These are phyloP conservation scores for Pyrgus malvae DNA, from an alignment of 2,888 invertebrate species.

Conservation along the genomic window DNA sequence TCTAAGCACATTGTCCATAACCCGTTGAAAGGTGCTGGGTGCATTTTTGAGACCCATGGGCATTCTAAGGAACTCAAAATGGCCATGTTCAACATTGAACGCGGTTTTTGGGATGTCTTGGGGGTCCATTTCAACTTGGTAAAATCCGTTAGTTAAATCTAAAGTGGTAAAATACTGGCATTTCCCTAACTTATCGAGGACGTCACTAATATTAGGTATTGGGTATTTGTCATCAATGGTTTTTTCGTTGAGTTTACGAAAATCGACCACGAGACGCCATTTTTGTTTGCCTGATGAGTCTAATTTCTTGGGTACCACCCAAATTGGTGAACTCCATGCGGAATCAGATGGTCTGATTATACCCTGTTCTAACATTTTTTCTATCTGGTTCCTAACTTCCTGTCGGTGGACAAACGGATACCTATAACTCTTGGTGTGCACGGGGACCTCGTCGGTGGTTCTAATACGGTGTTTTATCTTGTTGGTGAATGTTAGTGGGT, in stretches of 20 bases:
- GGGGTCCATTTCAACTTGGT: slow-evolving; percentile 33
- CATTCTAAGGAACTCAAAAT: slow-evolving; percentile 34
- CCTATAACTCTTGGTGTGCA: slow-evolving; percentile 29
- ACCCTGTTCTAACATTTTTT: slow-evolving; percentile 28
- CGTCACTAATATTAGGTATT: slow-evolving; percentile 31
- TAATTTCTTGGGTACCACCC: slow-evolving; percentile 28
- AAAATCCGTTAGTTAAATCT: slow-evolving; percentile 33
- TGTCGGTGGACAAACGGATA: slow-evolving; percentile 26
- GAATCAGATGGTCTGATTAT: slow-evolving; percentile 30
- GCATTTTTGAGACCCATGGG: slow-evolving; percentile 38
- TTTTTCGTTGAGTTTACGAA: slow-evolving; percentile 33
- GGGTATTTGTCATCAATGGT: slow-evolving; percentile 30
- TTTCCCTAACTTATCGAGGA: slow-evolving; percentile 32
- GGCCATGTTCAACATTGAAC: slow-evolving; percentile 34
- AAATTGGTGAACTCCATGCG: slow-evolving; percentile 28
- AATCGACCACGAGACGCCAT: slow-evolving; percentile 36
- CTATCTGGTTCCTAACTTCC: slow-evolving; percentile 26
- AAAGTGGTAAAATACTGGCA: slow-evolving; percentile 34
- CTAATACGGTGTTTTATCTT: slow-evolving; percentile 23
- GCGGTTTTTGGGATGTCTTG: slow-evolving; percentile 31
- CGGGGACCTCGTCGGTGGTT: slow-evolving; percentile 24
- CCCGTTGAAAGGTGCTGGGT: slow-evolving; percentile 42
- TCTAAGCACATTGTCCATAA: slow-evolving; percentile 34
- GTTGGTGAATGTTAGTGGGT: slow-evolving; percentile 17
- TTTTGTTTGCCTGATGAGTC: slow-evolving; percentile 27